Evolutionary conservation across 2,888 invertebrate species (phyloP).

Genomic region (Crossocerus cetratus): DNA sequence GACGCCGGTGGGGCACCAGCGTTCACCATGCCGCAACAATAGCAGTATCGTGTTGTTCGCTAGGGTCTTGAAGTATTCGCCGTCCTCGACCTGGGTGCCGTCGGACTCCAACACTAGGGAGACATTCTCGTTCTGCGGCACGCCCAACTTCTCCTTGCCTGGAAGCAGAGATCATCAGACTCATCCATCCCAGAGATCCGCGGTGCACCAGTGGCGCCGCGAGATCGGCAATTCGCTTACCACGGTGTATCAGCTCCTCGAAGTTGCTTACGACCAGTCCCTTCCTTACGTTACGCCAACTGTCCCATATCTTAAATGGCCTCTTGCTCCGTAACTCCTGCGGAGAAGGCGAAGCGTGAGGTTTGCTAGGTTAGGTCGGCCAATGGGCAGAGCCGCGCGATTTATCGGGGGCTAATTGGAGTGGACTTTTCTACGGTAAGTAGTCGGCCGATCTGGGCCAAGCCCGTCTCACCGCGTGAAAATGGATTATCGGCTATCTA

Average conservation of each 20-base stretch:
- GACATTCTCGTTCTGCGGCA: slow-evolving; percentile 91
- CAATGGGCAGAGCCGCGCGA: background rate
- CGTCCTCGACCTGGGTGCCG: slow-evolving; percentile 98
- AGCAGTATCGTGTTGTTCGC: slow-evolving; percentile 94
- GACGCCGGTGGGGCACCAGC: slow-evolving; percentile 95
- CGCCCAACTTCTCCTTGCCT: slow-evolving; percentile 94
- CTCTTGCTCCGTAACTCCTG: slow-evolving; percentile 97
- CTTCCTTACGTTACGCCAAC: slow-evolving; percentile 94
- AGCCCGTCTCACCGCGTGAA: slow-evolving; percentile 30
- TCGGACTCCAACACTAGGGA: slow-evolving; percentile 95
- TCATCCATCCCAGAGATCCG: too few relatives aligned
- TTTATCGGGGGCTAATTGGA: background rate
- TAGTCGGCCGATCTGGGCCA: slow-evolving; percentile 55
- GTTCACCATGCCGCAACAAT: slow-evolving; percentile 92
- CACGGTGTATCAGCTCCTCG: slow-evolving; percentile 91
- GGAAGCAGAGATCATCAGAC: slow-evolving; percentile 33
- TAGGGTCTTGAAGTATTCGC: slow-evolving; percentile 95
- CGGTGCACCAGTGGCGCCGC: slow-evolving; percentile 5
- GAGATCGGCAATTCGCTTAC: slow-evolving; percentile 76
- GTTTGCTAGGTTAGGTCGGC: background rate
- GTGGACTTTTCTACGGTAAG: slow-evolving; percentile 61
- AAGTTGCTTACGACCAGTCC: slow-evolving; percentile 94
- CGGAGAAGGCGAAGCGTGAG: slow-evolving; percentile 56
- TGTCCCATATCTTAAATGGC: slow-evolving; percentile 98
- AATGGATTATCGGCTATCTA: slow-evolving; percentile 46